Evolutionary conservation across 2,888 invertebrate genomes (phyloP).

Genomic region (Flexamia atlantica): DNA sequence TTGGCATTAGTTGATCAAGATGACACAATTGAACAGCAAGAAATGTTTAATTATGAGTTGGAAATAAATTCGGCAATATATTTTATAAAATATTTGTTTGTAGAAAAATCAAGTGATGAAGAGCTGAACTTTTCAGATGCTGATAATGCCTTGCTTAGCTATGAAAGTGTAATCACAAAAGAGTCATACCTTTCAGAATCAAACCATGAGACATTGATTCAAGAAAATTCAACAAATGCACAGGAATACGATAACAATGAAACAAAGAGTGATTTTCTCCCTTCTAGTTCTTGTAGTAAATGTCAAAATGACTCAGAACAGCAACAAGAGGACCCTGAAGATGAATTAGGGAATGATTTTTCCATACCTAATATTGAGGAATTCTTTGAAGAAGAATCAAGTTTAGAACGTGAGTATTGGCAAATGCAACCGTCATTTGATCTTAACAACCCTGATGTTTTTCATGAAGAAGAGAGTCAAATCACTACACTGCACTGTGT

Average conservation of each 20-base stretch:
- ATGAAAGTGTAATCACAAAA: neutral
- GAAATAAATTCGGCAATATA: neutral
- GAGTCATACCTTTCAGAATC: too few relatives aligned
- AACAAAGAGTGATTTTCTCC: too few relatives aligned
- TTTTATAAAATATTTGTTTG: neutral
- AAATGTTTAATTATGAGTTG: neutral
- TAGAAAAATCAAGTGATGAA: too few relatives aligned
- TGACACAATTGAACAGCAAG: neutral
- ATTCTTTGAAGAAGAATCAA: conserved; percentile 16
- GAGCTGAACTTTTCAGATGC: too few relatives aligned
- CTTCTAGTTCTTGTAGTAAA: too few relatives aligned
- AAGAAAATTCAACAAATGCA: too few relatives aligned
- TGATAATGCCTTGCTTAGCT: too few relatives aligned
- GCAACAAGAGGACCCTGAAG: too few relatives aligned
- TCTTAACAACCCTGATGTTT: neutral
- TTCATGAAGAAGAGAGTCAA: neutral
- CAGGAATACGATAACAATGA: too few relatives aligned
- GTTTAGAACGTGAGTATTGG: conserved; percentile 17
- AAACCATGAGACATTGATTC: too few relatives aligned
- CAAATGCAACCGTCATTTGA: neutral
- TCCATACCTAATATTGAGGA: conserved; percentile 12
- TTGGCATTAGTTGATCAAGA: neutral
- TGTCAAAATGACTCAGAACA: too few relatives aligned
- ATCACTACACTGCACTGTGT: neutral
- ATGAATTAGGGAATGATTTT: neutral